Evolutionary conservation across 2,888 invertebrate genomes (phyloP).

Genomic region (Cylloceria caligata): DNA sequence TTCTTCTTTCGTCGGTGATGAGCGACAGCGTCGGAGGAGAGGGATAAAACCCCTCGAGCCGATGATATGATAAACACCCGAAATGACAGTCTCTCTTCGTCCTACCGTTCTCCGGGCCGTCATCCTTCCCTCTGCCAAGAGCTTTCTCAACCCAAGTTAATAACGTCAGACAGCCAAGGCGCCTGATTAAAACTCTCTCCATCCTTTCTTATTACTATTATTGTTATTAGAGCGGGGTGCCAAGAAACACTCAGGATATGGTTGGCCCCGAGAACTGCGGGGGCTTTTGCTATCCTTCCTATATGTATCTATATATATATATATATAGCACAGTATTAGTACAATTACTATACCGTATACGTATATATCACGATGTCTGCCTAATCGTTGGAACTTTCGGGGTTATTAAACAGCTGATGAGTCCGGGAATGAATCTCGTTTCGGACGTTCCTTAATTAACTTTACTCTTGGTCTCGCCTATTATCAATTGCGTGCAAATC

Average conservation of each 20-base stretch:
- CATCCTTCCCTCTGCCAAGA: constrained; percentile 41
- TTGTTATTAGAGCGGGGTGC: constrained; percentile 77
- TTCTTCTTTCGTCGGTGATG: constrained; percentile 15
- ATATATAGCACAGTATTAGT: constrained; percentile 64
- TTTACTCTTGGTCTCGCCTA: constrained; percentile 61
- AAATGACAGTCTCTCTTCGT: constrained; percentile 75
- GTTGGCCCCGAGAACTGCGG: constrained; percentile 26
- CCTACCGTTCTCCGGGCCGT: constrained; percentile 46
- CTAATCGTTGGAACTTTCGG: constrained; percentile 76
- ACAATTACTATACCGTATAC: constrained; percentile 30
- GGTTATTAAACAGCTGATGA: constrained; percentile 78
- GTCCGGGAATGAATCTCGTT: constrained; percentile 74
- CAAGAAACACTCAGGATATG: constrained; percentile 53
- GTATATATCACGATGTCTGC: constrained; percentile 55
- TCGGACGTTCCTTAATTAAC: constrained; percentile 76
- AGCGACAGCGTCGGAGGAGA: constrained; percentile 32
- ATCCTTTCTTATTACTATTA: constrained; percentile 78
- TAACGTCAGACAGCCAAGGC: constrained; percentile 80
- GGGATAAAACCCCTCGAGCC: constrained; percentile 70
- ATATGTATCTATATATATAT: constrained; percentile 44
- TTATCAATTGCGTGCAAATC: constrained; percentile 69
- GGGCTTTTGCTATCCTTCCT: constrained; percentile 24
- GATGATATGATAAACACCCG: constrained; percentile 80
- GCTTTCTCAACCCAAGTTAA: constrained; percentile 74
- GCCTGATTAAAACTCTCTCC: constrained; percentile 81